These are phyloP conservation scores for Cichladusa arquata DNA, from an alignment of 2,113 vertebrate species.

Conservation along the genomic window DNA sequence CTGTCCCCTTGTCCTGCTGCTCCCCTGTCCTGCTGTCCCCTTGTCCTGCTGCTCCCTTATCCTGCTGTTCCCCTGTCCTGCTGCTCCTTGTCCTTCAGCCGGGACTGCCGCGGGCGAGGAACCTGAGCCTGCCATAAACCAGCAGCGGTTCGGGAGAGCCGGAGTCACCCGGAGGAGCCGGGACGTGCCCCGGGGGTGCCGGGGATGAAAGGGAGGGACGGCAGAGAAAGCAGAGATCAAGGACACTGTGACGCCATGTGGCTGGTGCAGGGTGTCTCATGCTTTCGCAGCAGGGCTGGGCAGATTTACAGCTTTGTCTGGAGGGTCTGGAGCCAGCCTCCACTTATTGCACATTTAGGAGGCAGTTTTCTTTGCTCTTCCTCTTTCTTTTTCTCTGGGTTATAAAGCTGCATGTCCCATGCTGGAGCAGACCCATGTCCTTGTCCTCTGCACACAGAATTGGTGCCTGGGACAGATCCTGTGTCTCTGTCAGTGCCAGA, in stretches of 20 bases:
- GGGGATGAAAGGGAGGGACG: background rate
- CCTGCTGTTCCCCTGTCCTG: too few relatives aligned
- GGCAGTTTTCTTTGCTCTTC: background rate
- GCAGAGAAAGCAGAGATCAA: conserved; percentile 37
- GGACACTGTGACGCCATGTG: background rate
- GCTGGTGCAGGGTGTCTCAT: conserved; percentile 6
- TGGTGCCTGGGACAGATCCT: background rate
- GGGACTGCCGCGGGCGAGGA: background rate
- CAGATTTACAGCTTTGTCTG: conserved; percentile 45
- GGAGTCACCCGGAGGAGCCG: background rate
- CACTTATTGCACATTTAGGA: background rate
- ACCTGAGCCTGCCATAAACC: background rate
- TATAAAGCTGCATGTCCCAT: background rate
- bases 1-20: too few relatives aligned
- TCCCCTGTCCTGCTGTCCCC: background rate
- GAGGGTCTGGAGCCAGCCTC: conserved; percentile 7
- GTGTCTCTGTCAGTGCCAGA: background rate
- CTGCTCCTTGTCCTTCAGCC: background rate
- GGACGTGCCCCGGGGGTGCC: background rate
- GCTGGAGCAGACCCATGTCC: background rate
- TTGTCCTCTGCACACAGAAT: background rate
- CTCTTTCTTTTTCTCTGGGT: background rate
- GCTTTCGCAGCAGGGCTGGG: background rate
- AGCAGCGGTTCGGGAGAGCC: background rate
- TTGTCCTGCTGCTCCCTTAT: background rate